These are phyloP conservation scores for Tetraneura akinire DNA, from an alignment of 1,140 invertebrate species.

Conservation along the genomic window DNA sequence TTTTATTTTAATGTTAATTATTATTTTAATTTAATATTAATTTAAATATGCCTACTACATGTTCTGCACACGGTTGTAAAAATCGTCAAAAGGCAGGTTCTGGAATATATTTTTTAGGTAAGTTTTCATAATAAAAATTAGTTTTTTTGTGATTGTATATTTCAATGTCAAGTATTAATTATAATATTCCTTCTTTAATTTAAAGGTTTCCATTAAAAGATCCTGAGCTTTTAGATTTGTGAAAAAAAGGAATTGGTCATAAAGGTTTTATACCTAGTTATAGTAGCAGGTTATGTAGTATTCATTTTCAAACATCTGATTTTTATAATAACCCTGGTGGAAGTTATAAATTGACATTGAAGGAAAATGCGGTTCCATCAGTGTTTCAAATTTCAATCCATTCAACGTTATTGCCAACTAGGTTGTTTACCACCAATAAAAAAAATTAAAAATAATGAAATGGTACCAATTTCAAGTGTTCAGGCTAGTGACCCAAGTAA, in stretches of 20 bases:
- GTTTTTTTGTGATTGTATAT: no score
- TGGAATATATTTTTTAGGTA: not conserved
- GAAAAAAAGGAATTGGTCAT: not conserved
- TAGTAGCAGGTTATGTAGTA: not conserved
- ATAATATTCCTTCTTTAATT: no score
- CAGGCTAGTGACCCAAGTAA: no score
- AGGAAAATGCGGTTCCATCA: not conserved
- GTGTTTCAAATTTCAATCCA: not conserved
- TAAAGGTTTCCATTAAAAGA: not conserved
- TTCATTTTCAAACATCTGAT: not conserved
- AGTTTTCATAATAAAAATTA: no score
- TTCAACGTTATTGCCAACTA: not conserved
- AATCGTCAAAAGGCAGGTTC: not conserved
- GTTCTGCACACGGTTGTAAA: not conserved
- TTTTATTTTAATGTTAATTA: no score
- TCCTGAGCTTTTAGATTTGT: not conserved
- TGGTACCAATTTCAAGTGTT: no score
- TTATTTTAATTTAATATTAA: no score
- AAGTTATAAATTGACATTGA: constrained; percentile 3
- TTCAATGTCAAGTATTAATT: no score
- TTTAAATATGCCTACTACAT: not conserved
- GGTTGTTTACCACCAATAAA: not conserved
- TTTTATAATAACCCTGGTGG: not conserved
- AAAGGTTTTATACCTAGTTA: not conserved
- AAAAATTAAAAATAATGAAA: not conserved